Evolutionary conservation across 1,140 invertebrate genomes (phyloP), one percentile per base, ranked within the genome.

Genomic region (Caenorhabditis brenneri): DNA sequence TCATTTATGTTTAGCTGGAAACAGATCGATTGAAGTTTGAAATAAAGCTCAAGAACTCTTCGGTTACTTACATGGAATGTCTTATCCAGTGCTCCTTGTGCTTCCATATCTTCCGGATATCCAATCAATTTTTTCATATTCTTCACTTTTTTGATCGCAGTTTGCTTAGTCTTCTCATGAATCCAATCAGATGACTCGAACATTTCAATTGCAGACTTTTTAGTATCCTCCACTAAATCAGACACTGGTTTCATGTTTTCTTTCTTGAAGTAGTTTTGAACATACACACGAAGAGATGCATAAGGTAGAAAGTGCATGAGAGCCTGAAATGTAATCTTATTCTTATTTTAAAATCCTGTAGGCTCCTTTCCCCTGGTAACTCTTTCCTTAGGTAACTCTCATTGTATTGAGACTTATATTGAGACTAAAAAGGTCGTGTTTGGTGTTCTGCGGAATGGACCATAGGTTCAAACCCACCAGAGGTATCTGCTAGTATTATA

Each of bases 71-170:
- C n/a, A n/a, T n/a, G n/a, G n/a, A n/a, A n/a, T 6, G 33, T 74
- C n/a, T 74, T 24, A 42, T 74, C 65, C 22, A 74, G 58, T 55
- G 53, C 53, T 55, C 53, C 53, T 2, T 24, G 4, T 10, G 5
- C 19, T n/a, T 74, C 65, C 12, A 42, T 42, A 1, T 42, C 36
- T 12, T 74, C 36, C 36, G 65, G 65, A 42, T 74, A 74, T 10
- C 65, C 65, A 42, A 74, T 24, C 65, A 46, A 42, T 31, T 74
- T 74, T 7, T 7, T 24, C 36, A 74, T 74, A 42, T 74, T 74
- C 29, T 24, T 5, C n/a, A 74, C 0, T 42, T 74, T 74, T 36
- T 24, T 7, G 46, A 74, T 74, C n/a, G 36, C 65, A 74, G 12
- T 31, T 74, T 46, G 42, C 36, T 74, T 74, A 10, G 65, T 42